Base-by-base conservation (phyloP, 2,113 vertebrate genomes). In the Uria lomvia region DNA sequence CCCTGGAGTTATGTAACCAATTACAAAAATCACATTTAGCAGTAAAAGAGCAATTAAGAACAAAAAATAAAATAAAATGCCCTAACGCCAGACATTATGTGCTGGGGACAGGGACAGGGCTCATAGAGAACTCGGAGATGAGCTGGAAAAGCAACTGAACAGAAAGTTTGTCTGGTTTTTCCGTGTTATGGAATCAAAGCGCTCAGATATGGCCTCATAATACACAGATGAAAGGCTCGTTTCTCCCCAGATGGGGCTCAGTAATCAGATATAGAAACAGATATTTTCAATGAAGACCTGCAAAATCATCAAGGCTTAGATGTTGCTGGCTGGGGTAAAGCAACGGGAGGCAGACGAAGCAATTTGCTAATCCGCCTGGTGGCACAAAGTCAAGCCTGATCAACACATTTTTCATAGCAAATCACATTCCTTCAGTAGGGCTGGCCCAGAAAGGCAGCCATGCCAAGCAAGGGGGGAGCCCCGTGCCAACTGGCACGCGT, bases 371-470 rank as follows among this genome's bases (percentile, higher is more conserved):
- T 95, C 89, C 93, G 88, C 67, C 81, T 91, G 70, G 70, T 94
- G 84, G 93, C 92, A 93, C 73, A 74, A 90, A 92, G 87, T 94
- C 86, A 95, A 87, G 78, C 43, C 77, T n/a, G 52, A 91, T 94
- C 91, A 87, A 94, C 92, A 85, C 83, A 95, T 97, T 96, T 97
- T 95, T 97, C 95, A 97, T 32, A 86, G 94, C 89, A 95, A 97
- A 96, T 91, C 95, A 95, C 94, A 91, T 96, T 91, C 95, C 84
- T 71, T 91, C 71, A 52, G 80, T 70, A 13, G 65, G 77, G 84
- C 67, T 72, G 87, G 84, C 91, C 95, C 82, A 81, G 71, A 73
- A 80, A 80, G 24, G 74, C 80, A 88, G n/a, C 58, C 91, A 76
- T 50, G 92, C 89, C 81, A 83, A 87, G 89, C 86, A 75, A 74